These are phyloP conservation scores for Malacosoma neustria DNA, from an alignment of 2,888 invertebrate genomes.

Conservation along the genomic window DNA sequence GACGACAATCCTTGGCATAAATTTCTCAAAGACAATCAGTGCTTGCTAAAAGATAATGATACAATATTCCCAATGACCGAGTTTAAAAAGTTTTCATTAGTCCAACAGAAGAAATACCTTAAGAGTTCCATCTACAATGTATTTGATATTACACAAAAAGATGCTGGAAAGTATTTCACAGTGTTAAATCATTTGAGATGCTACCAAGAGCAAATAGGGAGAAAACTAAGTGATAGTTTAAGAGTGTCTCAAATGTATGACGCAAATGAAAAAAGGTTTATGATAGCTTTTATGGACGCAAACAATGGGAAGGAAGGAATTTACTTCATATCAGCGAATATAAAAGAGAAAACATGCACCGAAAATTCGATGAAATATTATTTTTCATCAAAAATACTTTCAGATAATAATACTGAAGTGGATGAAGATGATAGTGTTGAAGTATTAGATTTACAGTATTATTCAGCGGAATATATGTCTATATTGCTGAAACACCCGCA, in stretches of 20 bases:
- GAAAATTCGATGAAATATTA: constrained; percentile 70
- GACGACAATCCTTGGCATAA: constrained; percentile 86
- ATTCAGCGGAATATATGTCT: constrained; percentile 82
- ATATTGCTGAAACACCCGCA: constrained; percentile 76
- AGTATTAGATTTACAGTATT: constrained; percentile 84
- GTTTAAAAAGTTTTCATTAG: constrained; percentile 83
- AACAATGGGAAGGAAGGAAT: constrained; percentile 50
- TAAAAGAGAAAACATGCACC: constrained; percentile 47
- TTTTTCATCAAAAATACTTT: constrained; percentile 58
- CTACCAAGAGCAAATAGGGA: constrained; percentile 37
- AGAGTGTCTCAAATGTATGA: constrained; percentile 68
- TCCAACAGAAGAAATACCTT: constrained; percentile 86
- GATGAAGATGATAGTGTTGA: constrained; percentile 43
- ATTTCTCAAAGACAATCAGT: constrained; percentile 83
- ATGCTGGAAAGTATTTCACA: constrained; percentile 78
- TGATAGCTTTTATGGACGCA: constrained; percentile 65
- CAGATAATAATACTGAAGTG: constrained; percentile 29
- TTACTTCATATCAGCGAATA: constrained; percentile 65
- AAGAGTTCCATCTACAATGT: constrained; percentile 78
- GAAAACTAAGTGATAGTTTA: constrained; percentile 33
- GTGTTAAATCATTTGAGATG: constrained; percentile 70
- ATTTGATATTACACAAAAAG: constrained; percentile 79
- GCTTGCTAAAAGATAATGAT: constrained; percentile 78
- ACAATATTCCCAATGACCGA: constrained; percentile 85
- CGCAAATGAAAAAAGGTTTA: constrained; percentile 54